Percentiles rank a stretch among this genome's conserved stretches.
phyloP scores from a whole-genome alignment of 2,888 invertebrate species.

The Drosophila affinis region DNA sequence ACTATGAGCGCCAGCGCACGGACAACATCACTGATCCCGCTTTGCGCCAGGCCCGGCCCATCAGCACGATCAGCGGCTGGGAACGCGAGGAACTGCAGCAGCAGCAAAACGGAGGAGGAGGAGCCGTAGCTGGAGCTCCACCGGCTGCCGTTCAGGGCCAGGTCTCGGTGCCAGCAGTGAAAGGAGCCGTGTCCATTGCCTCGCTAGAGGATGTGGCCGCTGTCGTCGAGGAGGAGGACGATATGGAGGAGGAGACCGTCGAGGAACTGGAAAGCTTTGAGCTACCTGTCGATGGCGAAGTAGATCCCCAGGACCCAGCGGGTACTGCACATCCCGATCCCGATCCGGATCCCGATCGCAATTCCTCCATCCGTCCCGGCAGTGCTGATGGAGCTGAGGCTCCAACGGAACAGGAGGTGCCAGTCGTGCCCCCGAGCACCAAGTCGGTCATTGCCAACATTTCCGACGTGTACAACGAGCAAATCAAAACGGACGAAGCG shows the following conservation, averaged over 20 bases:
- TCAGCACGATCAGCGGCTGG: constrained; percentile 98
- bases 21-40: constrained; percentile 98
- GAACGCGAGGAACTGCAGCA: constrained; percentile 87
- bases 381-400: background rate
- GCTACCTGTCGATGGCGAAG: background rate
- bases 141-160: constrained; percentile 16
- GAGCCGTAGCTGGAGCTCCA: constrained; percentile 1
- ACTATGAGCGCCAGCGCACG: constrained; percentile 96
- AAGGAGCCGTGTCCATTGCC: constrained; percentile 65
- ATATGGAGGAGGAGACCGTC: constrained; percentile 28
- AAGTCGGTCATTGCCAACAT: constrained; percentile 82
- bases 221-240: constrained; percentile 76
- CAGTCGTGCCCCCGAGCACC: constrained; percentile 52
- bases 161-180: constrained; percentile 31
- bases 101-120: constrained; percentile 57
- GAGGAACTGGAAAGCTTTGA: constrained; percentile 21
- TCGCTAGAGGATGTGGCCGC: constrained; percentile 81
- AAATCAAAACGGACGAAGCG: constrained; percentile 81
- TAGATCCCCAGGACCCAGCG: constrained; percentile 3
- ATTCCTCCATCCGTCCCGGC: background rate
- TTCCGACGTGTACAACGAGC: constrained; percentile 84
- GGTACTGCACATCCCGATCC: background rate
- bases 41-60: constrained; percentile 95
- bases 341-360: background rate
- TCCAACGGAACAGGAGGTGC: constrained; percentile 43